Evolutionary conservation across 2,113 vertebrate species (phyloP).

Genomic region (Caranx ignobilis): DNA sequence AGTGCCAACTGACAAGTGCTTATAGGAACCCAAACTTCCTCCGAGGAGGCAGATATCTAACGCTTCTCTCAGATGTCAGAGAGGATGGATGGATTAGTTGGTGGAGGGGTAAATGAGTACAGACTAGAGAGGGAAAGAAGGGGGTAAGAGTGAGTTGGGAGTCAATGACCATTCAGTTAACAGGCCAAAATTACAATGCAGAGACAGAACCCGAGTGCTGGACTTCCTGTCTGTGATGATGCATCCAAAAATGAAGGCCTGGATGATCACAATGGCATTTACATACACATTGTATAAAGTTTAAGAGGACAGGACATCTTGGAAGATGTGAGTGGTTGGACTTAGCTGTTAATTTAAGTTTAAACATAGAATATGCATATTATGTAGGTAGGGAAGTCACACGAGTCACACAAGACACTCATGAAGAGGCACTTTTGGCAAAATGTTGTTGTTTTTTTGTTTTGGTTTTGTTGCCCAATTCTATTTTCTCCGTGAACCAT

Average conservation of each 20-base stretch:
- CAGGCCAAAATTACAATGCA: slow-evolving; percentile 48
- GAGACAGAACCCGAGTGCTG: slow-evolving; percentile 42
- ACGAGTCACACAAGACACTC: neutral
- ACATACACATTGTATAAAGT: neutral
- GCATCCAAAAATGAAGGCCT: slow-evolving; percentile 32
- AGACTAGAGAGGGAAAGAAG: slow-evolving; percentile 56
- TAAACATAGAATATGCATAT: neutral
- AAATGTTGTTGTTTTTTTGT: neutral
- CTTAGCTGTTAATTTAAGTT: neutral
- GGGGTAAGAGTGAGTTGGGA: slow-evolving; percentile 54
- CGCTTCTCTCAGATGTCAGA: slow-evolving; percentile 44
- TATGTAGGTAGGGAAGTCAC: neutral
- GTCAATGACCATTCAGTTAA: slow-evolving; percentile 79
- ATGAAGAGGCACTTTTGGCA: neutral
- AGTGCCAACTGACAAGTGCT: slow-evolving; percentile 34
- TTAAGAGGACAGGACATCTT: neutral
- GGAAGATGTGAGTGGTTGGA: neutral
- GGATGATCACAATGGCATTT: slow-evolving; percentile 7
- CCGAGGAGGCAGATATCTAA: slow-evolving; percentile 49
- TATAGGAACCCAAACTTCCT: slow-evolving; percentile 44
- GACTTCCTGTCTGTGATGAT: slow-evolving; percentile 69
- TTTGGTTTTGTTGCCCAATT: slow-evolving; percentile 10
- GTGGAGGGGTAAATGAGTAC: slow-evolving; percentile 69
- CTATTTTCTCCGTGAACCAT: slow-evolving; percentile 17
- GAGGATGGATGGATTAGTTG: slow-evolving; percentile 67